Evolutionary conservation across 2,888 invertebrate species (phyloP).

Genomic region (Osmoderma eremita): DNA sequence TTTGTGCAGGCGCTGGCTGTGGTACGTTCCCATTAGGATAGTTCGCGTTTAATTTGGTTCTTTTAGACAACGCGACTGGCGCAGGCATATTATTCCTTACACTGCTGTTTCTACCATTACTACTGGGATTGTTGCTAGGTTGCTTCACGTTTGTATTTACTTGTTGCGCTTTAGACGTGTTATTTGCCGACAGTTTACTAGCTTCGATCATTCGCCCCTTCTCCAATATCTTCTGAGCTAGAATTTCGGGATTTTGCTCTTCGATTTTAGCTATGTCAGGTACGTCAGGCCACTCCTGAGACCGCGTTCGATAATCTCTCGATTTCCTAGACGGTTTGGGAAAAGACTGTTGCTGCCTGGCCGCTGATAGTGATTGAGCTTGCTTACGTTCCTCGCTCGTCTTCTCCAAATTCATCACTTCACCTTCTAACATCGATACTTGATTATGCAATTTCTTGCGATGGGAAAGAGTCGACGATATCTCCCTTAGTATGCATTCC

Average conservation of each 20-base stretch:
- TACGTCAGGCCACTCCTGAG: conserved; percentile 92
- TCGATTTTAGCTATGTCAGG: conserved; percentile 91
- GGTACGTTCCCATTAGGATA: conserved; percentile 2
- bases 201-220: conserved; percentile 91
- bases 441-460: conserved; percentile 86
- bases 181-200: conserved; percentile 69
- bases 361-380: conserved; percentile 53
- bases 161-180: conserved; percentile 49
- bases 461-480: conserved; percentile 83
- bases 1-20: conserved; percentile 6
- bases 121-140: conserved; percentile 22
- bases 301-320: conserved; percentile 79
- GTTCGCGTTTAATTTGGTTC: conserved; percentile 55
- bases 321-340: conserved; percentile 68
- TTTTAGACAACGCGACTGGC: conserved; percentile 56
- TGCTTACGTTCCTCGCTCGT: conserved; percentile 73
- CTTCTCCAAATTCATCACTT: conserved; percentile 80
- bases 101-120: conserved; percentile 33
- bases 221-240: conserved; percentile 90
- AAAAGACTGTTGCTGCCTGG: conserved; percentile 55
- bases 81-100: conserved; percentile 58
- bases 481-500: conserved; percentile 86
- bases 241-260: conserved; percentile 89
- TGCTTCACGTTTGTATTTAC: conserved; percentile 47
- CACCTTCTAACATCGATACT: conserved; percentile 81